Conservation (phyloP, 2,797 vertebrate species). For the Lerista edwardsae region DNA sequence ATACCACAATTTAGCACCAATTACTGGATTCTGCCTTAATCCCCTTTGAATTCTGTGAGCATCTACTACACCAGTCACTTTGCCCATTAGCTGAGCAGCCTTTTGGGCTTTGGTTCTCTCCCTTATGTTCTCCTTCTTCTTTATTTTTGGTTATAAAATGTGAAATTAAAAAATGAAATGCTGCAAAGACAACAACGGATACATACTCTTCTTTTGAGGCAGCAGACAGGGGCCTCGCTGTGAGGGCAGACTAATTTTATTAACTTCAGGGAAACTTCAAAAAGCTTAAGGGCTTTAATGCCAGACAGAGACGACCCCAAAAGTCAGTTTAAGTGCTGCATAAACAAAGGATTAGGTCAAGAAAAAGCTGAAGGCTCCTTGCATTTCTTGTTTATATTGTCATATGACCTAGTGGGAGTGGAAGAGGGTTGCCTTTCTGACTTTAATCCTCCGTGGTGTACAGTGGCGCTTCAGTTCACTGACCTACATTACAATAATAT, state of each 20-base stretch:
- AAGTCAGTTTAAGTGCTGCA: conserved; percentile 78
- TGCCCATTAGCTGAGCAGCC: conserved; percentile 58
- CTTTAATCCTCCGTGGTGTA: conserved; percentile 67
- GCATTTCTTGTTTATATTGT: conserved; percentile 75
- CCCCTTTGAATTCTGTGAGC: conserved; percentile 58
- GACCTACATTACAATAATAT: conserved; percentile 77
- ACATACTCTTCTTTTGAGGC: conserved; percentile 56
- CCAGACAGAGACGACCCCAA: conserved; percentile 77
- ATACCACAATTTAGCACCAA: conserved; percentile 67
- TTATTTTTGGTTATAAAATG: conserved; percentile 67
- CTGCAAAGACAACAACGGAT: conserved; percentile 66
- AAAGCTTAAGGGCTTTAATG: conserved; percentile 78
- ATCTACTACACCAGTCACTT: conserved; percentile 57
- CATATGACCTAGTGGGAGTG: conserved; percentile 69
- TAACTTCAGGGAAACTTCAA: conserved; percentile 81
- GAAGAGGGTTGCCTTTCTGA: conserved; percentile 60
- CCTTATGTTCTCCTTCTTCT: conserved; percentile 42
- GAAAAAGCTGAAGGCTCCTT: conserved; percentile 72
- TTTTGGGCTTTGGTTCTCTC: conserved; percentile 59
- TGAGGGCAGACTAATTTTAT: conserved; percentile 79
- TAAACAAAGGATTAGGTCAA: conserved; percentile 77
- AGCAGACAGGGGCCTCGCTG: conserved; percentile 70
- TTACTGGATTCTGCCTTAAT: conserved; percentile 59
- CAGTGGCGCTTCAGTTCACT: conserved; percentile 72
- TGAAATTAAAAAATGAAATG: conserved; percentile 65